Evolutionary conservation across 2,797 vertebrate species (phyloP).

Genomic region (Numenius phaeopus): DNA sequence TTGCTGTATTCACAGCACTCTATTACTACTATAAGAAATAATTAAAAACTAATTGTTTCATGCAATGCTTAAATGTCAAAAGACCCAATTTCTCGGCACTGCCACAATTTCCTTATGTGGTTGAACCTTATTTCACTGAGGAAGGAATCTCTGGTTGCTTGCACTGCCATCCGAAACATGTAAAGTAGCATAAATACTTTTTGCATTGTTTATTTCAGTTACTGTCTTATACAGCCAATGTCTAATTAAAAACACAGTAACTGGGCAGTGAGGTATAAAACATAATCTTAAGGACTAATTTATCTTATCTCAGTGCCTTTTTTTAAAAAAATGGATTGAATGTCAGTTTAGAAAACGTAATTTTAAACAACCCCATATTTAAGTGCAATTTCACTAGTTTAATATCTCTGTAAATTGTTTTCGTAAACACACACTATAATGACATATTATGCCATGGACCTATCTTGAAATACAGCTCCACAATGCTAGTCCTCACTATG

Average conservation of each 20-base stretch:
- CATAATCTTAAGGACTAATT: background rate
- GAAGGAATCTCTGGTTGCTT: background rate
- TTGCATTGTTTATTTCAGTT: background rate
- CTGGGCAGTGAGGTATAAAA: background rate
- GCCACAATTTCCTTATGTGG: background rate
- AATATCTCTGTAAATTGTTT: background rate
- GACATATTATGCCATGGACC: background rate
- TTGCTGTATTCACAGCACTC: background rate
- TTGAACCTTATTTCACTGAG: background rate
- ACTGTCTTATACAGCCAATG: background rate
- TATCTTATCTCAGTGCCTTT: background rate
- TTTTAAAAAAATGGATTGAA: background rate
- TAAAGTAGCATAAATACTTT: background rate
- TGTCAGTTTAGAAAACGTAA: background rate
- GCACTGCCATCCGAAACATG: slow-evolving; percentile 30
- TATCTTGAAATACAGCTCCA: background rate
- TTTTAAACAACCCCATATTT: background rate
- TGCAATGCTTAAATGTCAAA: background rate
- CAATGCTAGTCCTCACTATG: background rate
- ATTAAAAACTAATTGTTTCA: background rate
- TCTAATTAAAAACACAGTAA: background rate
- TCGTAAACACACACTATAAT: background rate
- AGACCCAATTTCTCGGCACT: background rate
- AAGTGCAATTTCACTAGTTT: background rate
- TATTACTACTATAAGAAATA: background rate